Conservation (phyloP, 2,113 vertebrate genomes). For the Pachycephala philippinensis region DNA sequence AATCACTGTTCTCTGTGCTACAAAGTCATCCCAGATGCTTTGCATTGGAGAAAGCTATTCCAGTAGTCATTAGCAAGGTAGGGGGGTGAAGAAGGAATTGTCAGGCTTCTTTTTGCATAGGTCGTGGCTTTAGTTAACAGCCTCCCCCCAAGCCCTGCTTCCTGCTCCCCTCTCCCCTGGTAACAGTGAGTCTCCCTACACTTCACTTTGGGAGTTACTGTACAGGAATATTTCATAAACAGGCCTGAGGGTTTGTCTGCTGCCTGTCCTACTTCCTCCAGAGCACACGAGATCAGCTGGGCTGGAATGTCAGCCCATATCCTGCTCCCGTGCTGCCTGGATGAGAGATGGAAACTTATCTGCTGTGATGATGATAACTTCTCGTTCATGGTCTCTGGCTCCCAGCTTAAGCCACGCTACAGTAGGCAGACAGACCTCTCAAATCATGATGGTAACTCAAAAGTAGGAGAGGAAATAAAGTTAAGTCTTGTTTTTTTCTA, state of each 20-base stretch:
- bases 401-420: background rate
- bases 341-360: background rate
- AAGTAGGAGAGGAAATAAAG: background rate
- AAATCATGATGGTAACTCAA: background rate
- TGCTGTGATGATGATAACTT: background rate
- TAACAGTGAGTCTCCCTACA: background rate
- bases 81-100: background rate
- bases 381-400: accelerated
- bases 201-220: background rate
- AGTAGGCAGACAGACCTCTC: background rate
- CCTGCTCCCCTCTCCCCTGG: background rate
- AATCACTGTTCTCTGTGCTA: background rate
- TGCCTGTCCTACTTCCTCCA: slow-evolving; percentile 32
- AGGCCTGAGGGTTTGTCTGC: slow-evolving; percentile 43
- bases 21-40: background rate
- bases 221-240: background rate
- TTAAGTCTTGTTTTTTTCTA: background rate
- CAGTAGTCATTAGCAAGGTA: background rate
- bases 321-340: background rate
- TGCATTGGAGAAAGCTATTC: background rate
- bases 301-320: background rate
- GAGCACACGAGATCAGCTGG: background rate
- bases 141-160: background rate
- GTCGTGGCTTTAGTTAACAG: background rate
- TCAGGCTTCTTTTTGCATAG: background rate